Base-by-base conservation (phyloP, 92 coral and sea anemone genomes). In the Anthopleura xanthogrammica region DNA sequence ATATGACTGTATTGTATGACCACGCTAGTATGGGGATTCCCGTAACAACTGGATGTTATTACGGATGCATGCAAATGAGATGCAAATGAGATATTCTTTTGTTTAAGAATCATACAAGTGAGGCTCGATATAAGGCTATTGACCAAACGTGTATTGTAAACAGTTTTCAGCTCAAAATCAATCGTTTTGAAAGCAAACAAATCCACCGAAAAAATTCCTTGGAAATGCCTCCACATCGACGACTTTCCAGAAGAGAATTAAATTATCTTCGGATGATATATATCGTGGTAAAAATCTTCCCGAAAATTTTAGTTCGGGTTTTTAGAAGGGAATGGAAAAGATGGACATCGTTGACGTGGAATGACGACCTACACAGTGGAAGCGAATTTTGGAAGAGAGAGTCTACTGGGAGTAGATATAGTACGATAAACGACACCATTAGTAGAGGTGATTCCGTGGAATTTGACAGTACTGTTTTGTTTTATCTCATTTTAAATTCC, bases 251-350 rank as follows among this genome's bases (percentile, higher is more conserved):
- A 55, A 50, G 74, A 41, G 85, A 82, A 48, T 57, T 87, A n/a
- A 87, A 87, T 76, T 81, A 82, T 42, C 74, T 87, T 66, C 90
- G 90, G 4, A 82, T 81, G 90, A 41, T 77, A 19, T 79, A 82
- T 66, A 77, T 77, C 7, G 86, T 87, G 12, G 40, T 86, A 68
- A 80, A 78, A 13, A 41, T 76, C 54, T 87, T 87, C 57, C 78
- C 86, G 57, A 3, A 64, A 39, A 68, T 40, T 77, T 87, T 82
- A 81, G 41, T 81, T 29, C 41, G 16, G 36, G 16, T 87, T 41
- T 87, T 87, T 83, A 87, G 82, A 60, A 24, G 29, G 57, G 81
- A 64, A 65, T 85, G 88, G 88, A 77, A 17, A 48, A 66, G 72
- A 7, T 29, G 36, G 10, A 68, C 81, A 12, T 77, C 78, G 36